Conservation (phyloP, 2,888 invertebrate genomes). For the Volucella inflata region DNA sequence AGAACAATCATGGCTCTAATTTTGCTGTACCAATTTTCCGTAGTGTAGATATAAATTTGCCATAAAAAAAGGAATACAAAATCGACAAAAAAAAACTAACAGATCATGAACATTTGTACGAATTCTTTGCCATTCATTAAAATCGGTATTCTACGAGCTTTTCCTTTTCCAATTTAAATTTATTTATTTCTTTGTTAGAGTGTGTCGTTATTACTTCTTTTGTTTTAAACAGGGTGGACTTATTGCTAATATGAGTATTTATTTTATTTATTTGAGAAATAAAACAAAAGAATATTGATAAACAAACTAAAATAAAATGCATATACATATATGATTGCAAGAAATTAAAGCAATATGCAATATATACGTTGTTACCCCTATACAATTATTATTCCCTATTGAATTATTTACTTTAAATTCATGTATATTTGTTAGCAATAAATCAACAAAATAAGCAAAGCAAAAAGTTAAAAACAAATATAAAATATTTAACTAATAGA, state of each 20-base stretch:
- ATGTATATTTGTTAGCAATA: conserved; percentile 67
- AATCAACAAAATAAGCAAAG: conserved; percentile 50
- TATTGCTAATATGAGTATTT: conserved; percentile 4
- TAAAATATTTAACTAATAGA: conserved; percentile 35
- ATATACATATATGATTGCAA: conserved; percentile 39
- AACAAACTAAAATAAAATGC: conserved; percentile 5
- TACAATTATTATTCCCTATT: conserved; percentile 46
- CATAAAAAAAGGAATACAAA: conserved; percentile 49
- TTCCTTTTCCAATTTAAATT: conserved; percentile 27
- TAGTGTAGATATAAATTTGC: conserved; percentile 74
- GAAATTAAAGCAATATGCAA: conserved; percentile 71
- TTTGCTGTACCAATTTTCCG: conserved; percentile 75
- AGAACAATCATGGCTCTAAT: conserved; percentile 75
- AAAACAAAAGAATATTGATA: conserved; percentile 2
- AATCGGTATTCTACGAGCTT: conserved; percentile 6
- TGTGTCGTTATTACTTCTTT: conserved; percentile 13
- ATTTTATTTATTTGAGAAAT: conserved; percentile 9
- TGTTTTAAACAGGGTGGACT: conserved; percentile 49
- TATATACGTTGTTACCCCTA: conserved; percentile 50
- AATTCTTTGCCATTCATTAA: conserved; percentile 47
- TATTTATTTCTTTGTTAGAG: conserved; percentile 11
- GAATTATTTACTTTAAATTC: conserved; percentile 49
- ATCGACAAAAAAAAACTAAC: conserved; percentile 20
- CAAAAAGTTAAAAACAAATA: conserved; percentile 1
- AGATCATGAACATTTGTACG: conserved; percentile 49